A percentile compares a stretch with the other conserved stretches of the same genome.
phyloP scores from a whole-genome alignment of 2,113 vertebrate genomes.

The Struthio camelus region DNA sequence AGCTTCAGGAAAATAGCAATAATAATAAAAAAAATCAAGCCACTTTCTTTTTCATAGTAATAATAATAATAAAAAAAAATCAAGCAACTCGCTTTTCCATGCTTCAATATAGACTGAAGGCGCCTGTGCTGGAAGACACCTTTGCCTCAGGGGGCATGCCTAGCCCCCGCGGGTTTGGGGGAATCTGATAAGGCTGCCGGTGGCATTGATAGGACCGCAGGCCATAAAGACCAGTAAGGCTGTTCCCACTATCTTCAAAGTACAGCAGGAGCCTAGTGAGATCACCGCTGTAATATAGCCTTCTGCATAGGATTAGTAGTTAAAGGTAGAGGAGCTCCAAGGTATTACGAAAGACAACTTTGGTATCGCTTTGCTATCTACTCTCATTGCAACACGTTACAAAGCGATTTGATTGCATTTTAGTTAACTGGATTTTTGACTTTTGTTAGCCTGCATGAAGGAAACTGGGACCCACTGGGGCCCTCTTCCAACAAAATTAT shows the following conservation, averaged over 20 bases:
- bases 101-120: not conserved
- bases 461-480: not conserved
- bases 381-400: not conserved
- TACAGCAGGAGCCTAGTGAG: not conserved
- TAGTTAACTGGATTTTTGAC: not conserved
- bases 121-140: not conserved
- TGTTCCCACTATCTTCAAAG: not conserved
- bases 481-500: not conserved
- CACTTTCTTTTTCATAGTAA: not conserved
- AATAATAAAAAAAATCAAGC: not conserved
- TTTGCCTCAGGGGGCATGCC: not conserved
- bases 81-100: not conserved
- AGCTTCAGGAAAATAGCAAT: not conserved
- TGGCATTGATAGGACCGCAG: not conserved
- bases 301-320: accelerated
- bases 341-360: not conserved
- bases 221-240: not conserved
- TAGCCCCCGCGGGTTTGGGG: not conserved
- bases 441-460: not conserved
- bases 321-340: not conserved
- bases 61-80: not conserved
- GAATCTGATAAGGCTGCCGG: not conserved
- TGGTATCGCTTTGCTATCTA: not conserved
- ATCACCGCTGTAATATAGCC: not conserved
- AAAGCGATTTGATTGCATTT: not conserved